Evolutionary conservation across 1,140 invertebrate genomes (phyloP).

Genomic region (Lepidostoma basale): DNA sequence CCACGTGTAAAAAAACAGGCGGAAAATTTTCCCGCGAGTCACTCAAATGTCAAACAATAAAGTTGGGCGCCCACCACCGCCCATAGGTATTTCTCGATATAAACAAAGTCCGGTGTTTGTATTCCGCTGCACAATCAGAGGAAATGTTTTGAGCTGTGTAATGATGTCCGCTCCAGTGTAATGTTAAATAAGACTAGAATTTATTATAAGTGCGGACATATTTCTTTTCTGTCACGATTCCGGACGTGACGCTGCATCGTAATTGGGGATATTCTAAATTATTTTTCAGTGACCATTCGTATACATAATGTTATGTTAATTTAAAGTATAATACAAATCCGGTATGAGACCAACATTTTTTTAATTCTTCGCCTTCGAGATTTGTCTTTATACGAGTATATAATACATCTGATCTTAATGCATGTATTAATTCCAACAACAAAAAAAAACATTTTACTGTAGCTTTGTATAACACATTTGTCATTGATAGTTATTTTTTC

Average conservation of each 20-base stretch:
- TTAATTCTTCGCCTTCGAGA: no score
- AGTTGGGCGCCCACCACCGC: no score
- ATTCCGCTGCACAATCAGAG: neutral
- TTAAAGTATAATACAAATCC: no score
- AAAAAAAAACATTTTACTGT: no score
- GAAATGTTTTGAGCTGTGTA: neutral
- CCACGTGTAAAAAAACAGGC: neutral
- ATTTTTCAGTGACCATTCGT: neutral
- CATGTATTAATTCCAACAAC: no score
- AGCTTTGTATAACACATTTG: no score
- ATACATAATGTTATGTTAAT: no score
- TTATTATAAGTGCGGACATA: neutral
- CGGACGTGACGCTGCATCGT: slow-evolving; percentile 2
- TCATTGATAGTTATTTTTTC: no score
- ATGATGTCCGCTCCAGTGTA: neutral
- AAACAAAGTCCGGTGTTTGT: neutral
- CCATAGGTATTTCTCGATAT: neutral
- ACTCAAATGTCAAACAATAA: neutral
- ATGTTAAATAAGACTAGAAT: neutral
- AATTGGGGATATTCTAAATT: neutral
- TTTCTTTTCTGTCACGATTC: slow-evolving; percentile 11
- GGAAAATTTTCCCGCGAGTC: neutral
- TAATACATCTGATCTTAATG: no score
- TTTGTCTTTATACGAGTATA: no score
- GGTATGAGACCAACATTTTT: no score